Evolutionary conservation across 1,140 invertebrate genomes (phyloP), one percentile per base, ranked within the genome.

Genomic region (Drosophila persimilis): DNA sequence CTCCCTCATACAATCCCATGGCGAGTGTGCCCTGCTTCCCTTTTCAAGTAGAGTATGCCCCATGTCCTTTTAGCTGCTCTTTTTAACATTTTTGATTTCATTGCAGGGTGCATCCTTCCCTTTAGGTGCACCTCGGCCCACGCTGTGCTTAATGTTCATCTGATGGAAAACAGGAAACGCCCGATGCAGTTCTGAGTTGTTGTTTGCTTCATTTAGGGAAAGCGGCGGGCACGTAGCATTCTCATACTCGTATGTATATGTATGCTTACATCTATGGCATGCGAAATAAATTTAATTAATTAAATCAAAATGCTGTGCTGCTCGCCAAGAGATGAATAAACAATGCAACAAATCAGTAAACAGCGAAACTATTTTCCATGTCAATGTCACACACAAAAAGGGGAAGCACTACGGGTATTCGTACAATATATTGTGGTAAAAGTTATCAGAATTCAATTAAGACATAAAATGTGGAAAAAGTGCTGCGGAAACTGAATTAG

Each of bases 221-320:
- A 11, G 20, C 20, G 3, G 31, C 31, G 8, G 31, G 31, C 31
- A 35, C 31, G 35, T 39, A 17, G 17, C 17, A 17, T 17, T 17
- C 17, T 17, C 17, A 17, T 17, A 39, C 29, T 8, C 8, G 2
- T 2, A 8, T 8, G 7, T 7, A 8, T n/a, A 26, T 15, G 26
- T 29, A 17, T 56, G 54, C 22, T 56, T 56, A 47, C 54, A 64
- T 39, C 11, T 43, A 39, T 17, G 48, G 61, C 31, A 47, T 39
- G 24, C 35, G 57, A 65, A 51, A 43, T 43, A 73, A 78, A 78
- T 78, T 57, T 67, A 77, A 78, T 78, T 78, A 78, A 78, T 78
- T 77, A 77, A 55, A 72, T 72, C 53, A 66, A 47, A 78, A 77
- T 73, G 50, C 57, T 55, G 26, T 58, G 62, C 39, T 26, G 20